These are phyloP conservation scores for Matsumyia berberina DNA, from an alignment of 2,888 invertebrate genomes.

Conservation along the genomic window DNA sequence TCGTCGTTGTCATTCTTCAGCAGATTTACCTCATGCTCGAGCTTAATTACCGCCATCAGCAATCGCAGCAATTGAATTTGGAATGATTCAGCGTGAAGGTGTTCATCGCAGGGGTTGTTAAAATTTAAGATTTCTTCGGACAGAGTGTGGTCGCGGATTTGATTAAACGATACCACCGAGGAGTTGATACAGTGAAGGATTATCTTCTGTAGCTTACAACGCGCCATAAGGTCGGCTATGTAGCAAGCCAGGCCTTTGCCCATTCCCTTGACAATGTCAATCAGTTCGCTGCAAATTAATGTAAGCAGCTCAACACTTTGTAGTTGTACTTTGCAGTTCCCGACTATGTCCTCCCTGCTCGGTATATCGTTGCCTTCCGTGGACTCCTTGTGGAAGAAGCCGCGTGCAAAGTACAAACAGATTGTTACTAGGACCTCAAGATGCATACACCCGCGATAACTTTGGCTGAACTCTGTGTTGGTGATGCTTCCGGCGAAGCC, in stretches of 20 bases:
- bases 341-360: slow-evolving; percentile 88
- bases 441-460: slow-evolving; percentile 91
- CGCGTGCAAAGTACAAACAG: slow-evolving; percentile 92
- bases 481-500: slow-evolving; percentile 87
- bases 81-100: slow-evolving; percentile 88
- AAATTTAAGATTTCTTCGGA: slow-evolving; percentile 91
- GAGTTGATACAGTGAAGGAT: slow-evolving; percentile 92
- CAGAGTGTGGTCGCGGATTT: slow-evolving; percentile 84
- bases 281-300: slow-evolving; percentile 89
- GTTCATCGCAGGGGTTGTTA: slow-evolving; percentile 88
- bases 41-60: slow-evolving; percentile 89
- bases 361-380: slow-evolving; percentile 85
- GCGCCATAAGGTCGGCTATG: slow-evolving; percentile 89
- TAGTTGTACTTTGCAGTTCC: slow-evolving; percentile 91
- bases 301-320: slow-evolving; percentile 90
- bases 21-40: slow-evolving; percentile 89
- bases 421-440: slow-evolving; percentile 91
- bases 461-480: slow-evolving; percentile 87
- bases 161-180: slow-evolving; percentile 86
- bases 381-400: slow-evolving; percentile 85
- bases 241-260: slow-evolving; percentile 91
- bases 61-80: slow-evolving; percentile 89
- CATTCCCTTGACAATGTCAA: slow-evolving; percentile 90
- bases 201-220: slow-evolving; percentile 93
- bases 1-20: slow-evolving; percentile 84